Conservation (phyloP, 2,797 vertebrate genomes). For the Loris lydekkerianus region DNA sequence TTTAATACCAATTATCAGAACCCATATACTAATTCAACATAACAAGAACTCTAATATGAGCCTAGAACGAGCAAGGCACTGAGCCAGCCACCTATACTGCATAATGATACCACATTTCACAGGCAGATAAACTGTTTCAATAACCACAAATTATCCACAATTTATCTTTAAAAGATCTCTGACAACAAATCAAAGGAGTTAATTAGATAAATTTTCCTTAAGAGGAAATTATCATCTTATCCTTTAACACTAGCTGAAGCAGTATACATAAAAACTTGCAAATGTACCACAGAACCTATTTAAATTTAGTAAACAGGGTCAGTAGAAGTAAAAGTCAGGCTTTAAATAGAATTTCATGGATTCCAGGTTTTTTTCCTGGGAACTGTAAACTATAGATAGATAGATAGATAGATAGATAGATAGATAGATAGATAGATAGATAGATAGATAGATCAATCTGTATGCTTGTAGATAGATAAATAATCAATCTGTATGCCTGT, state of each 20-base stretch:
- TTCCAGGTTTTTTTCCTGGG: constrained; percentile 45
- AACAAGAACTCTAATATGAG: constrained; percentile 35
- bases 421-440: too few species aligned
- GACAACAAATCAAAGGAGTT: constrained; percentile 68
- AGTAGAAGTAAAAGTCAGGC: constrained; percentile 19
- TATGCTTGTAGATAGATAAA: too few species aligned
- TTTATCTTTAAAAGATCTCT: constrained; percentile 65
- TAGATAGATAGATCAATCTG: too few species aligned
- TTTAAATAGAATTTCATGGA: constrained; percentile 39
- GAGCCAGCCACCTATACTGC: background rate
- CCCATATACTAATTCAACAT: constrained; percentile 48
- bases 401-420: too few species aligned
- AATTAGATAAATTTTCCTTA: constrained; percentile 68
- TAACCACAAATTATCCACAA: constrained; percentile 27
- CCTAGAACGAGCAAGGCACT: background rate
- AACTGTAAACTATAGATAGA: background rate
- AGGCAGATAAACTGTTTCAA: constrained; percentile 55
- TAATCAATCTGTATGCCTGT: background rate
- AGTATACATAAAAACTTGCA: constrained; percentile 50
- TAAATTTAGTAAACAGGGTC: constrained; percentile 46
- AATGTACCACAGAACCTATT: constrained; percentile 40
- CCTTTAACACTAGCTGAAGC: constrained; percentile 14
- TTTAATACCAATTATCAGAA: constrained; percentile 80
- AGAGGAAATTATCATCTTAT: constrained; percentile 31
- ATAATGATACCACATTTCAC: constrained; percentile 38